phyloP scores from a whole-genome alignment of 2,888 invertebrate genomes.

The Elegia similella region DNA sequence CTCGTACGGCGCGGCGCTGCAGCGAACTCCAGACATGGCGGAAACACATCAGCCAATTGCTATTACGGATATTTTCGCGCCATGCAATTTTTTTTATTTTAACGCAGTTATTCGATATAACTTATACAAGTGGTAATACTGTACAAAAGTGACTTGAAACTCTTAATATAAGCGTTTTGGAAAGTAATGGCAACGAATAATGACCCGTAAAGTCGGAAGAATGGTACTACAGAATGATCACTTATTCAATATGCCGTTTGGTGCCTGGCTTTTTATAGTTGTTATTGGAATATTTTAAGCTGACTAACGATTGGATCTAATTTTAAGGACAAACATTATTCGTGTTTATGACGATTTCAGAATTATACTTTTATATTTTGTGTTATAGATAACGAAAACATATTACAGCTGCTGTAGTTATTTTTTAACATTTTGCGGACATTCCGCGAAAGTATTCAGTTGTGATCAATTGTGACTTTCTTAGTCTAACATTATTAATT shows the following conservation, averaged over 20 bases:
- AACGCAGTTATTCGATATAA: too few species aligned
- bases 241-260: conserved; percentile 48
- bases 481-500: neutral
- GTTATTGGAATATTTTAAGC: conserved; percentile 52
- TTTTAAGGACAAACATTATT: conserved; percentile 20
- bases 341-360: conserved; percentile 12
- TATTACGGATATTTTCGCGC: too few species aligned
- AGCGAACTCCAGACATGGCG: too few species aligned
- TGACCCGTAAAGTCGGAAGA: conserved; percentile 1
- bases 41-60: too few species aligned
- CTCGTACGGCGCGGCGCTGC: too few species aligned
- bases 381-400: conserved; percentile 13
- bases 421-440: neutral
- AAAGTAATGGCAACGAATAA: neutral
- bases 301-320: conserved; percentile 32
- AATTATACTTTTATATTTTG: conserved; percentile 15
- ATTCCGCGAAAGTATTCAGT: neutral
- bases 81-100: too few species aligned
- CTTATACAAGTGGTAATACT: too few species aligned
- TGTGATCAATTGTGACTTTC: neutral
- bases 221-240: conserved; percentile 30
- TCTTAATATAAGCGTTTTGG: too few species aligned
- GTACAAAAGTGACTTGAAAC: too few species aligned
- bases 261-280: conserved; percentile 61
- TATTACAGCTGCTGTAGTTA: conserved; percentile 17